Evolutionary conservation across 2,113 vertebrate genomes (phyloP), one percentile per base, ranked within the genome.

Genomic region (Plestiodon gilberti): DNA sequence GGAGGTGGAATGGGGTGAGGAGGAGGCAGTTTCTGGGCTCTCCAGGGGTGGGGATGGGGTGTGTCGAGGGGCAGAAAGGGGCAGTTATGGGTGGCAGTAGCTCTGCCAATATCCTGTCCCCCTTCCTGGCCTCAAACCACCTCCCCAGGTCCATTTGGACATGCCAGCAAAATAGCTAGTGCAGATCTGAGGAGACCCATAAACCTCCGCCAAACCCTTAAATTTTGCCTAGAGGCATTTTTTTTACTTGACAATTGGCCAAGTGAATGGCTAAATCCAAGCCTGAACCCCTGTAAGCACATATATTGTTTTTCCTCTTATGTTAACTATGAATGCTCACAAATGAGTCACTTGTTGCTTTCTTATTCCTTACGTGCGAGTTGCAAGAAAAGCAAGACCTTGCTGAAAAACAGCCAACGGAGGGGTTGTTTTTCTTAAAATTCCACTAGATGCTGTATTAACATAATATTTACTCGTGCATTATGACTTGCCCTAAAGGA

Each of bases 371-470:
- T 25, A 48, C 1, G 0, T 55, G 40, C 13, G n/a, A 73, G 87
- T 87, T 18, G 59, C 65, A 67, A 88, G 80, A 43, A 73, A 92
- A 89, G 87, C 55, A 84, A n/a, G 13, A 4, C 33, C 43, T 23
- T 69, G 43, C 33, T n/a, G 33, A 67, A 87, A 30, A 76, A 17
- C 15, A 81, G 81, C 20, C 84, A 71, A 73, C 3, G 67, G 59
- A 74, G 52, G 55, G 86, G 71, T 89, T 91, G 65, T 5, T 92
- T 91, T 89, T 82, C 85, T 92, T 90, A 84, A 86, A 90, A 92
- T 75, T 82, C 87, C 90, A 77, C 30, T 17, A 82, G 84, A 78
- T 91, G 59, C 69, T 75, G 70, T 81, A 89, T 85, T 87, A 91
- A 91, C 76, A 74, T 57, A 81, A 85, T 33, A 11, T 83, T 89